phyloP scores from a whole-genome alignment of 1,140 invertebrate genomes.

The Zaprionus ghesquierei region DNA sequence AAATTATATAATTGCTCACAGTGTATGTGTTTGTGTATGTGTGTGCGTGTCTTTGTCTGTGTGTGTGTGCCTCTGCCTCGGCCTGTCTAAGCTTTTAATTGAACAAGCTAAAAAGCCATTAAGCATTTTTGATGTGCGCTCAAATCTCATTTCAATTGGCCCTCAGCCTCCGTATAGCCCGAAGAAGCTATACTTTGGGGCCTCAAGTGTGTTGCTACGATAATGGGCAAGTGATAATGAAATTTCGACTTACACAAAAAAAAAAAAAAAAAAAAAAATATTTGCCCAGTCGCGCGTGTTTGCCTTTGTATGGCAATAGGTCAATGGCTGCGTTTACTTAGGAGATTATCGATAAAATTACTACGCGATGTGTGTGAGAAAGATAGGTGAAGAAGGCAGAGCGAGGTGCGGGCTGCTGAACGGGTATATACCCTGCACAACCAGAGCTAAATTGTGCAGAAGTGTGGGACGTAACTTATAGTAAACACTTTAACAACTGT shows the following conservation, averaged over 20 bases:
- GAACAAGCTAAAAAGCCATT: conserved; percentile 67
- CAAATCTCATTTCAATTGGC: conserved; percentile 68
- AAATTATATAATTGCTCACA: conserved; percentile 62
- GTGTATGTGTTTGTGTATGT: conserved; percentile 24
- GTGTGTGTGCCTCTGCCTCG: neutral
- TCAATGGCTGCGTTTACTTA: conserved; percentile 70
- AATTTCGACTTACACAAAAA: conserved; percentile 51
- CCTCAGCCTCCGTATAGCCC: conserved; percentile 31
- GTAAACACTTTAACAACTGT: too few species aligned
- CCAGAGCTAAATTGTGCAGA: too few species aligned
- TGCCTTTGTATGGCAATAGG: conserved; percentile 69
- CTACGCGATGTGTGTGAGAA: conserved; percentile 9
- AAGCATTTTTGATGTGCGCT: conserved; percentile 65
- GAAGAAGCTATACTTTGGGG: neutral
- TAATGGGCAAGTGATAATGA: conserved; percentile 60
- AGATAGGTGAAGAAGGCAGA: conserved; percentile 15
- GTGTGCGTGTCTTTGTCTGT: neutral
- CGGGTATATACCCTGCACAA: neutral
- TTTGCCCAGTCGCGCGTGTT: conserved; percentile 64
- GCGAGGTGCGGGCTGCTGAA: neutral
- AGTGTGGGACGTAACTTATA: too few species aligned
- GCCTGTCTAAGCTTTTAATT: conserved; percentile 64
- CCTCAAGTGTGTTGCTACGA: conserved; percentile 11
- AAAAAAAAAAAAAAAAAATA: too few species aligned
- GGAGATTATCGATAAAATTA: conserved; percentile 20